Evolutionary conservation across 2,113 vertebrate species (phyloP), one percentile per base, ranked within the genome.

Genomic region (Pelobates fuscus): DNA sequence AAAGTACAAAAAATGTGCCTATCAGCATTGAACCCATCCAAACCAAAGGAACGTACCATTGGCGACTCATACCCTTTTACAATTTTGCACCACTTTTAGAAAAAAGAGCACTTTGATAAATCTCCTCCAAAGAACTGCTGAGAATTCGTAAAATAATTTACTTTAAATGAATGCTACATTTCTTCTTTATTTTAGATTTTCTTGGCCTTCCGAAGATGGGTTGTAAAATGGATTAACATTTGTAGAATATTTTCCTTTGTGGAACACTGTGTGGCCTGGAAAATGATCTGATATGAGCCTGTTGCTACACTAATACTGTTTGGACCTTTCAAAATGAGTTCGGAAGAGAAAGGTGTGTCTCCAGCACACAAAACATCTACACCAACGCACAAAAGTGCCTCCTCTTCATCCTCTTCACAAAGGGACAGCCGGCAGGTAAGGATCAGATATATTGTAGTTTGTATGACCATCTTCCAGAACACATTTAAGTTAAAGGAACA

Each of bases 341-440:
- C 95, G 14, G 97, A 99, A 80, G 97, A 98, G 83, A 95, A 95
- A 87, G 89, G 83, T 81, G 58, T 86, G 81, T 93, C 89, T 60
- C 93, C 92, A 66, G 88, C 91, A 85, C 94, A 94, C 86, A 98
- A 94, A 87, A 91, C 80, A 20, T 88, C 94, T 79, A 98, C 96
- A 23, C 95, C 95, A 2, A 94, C 95, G 63, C 96, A 99, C 71
- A 95, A 95, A 93, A 98, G 94, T 88, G 91, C 90, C 84, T 98
- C 95, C 41, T 96, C 94, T 14, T 96, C 96, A 1, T 91, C 92
- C 0, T 96, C 95, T 0, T 97, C 95, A 77, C 97, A 98, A 81
- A 92, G 95, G 44, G 96, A 99, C 79, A 95, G 94, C 84, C 93
- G 94, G 78, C 97, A 98, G 95, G 97, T 98, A 89, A 90, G 89